phyloP scores from a whole-genome alignment of 2,797 vertebrate species.

The Tympanoctomys barrerae region DNA sequence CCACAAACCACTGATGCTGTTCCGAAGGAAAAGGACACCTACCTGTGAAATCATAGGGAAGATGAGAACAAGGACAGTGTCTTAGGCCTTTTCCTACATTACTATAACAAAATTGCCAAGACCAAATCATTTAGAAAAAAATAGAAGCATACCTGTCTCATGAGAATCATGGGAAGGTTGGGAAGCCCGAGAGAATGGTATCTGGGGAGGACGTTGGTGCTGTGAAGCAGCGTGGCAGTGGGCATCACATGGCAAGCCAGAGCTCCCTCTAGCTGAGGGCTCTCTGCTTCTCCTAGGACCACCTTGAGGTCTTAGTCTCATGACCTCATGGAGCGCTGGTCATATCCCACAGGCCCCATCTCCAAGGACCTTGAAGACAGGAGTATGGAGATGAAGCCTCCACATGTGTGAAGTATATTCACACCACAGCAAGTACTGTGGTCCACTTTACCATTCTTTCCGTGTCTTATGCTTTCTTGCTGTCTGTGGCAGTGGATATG shows the following conservation, averaged over 20 bases:
- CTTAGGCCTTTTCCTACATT: neutral
- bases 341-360: neutral
- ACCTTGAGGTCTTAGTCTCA: too few species aligned
- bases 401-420: neutral
- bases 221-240: neutral
- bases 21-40: neutral
- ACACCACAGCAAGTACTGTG: neutral
- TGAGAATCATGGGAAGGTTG: neutral
- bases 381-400: too few species aligned
- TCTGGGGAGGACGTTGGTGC: neutral
- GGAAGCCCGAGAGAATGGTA: neutral
- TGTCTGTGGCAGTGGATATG: neutral
- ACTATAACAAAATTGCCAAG: neutral
- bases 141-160: neutral
- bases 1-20: neutral
- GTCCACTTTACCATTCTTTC: rapidly evolving
- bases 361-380: neutral
- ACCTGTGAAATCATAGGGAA: neutral
- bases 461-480: neutral
- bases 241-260: neutral
- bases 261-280: neutral
- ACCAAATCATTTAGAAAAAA: neutral
- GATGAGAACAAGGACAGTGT: neutral
- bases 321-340: neutral
- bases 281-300: neutral